A percentile compares a stretch with the other conserved stretches of the same genome.
These are phyloP conservation scores for Metopia argyrocephala DNA, from an alignment of 2,888 invertebrate species.

Conservation along the genomic window DNA sequence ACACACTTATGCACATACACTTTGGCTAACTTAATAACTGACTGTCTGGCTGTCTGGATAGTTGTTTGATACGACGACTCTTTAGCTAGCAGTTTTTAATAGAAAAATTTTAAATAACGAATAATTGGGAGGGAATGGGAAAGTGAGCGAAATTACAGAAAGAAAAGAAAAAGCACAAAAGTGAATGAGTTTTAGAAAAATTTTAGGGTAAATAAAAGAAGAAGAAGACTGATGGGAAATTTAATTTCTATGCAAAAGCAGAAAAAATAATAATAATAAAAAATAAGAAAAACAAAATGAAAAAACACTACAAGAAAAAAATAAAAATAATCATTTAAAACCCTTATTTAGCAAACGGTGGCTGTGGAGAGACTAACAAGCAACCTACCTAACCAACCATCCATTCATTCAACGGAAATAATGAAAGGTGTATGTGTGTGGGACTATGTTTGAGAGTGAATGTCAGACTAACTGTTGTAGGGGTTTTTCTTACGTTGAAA, in stretches of 20 bases:
- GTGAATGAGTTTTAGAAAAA: conserved; percentile 55
- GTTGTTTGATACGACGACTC: conserved; percentile 3
- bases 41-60: conserved; percentile 45
- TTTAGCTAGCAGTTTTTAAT: conserved; percentile 35
- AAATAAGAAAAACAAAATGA: conserved; percentile 6
- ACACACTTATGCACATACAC: background rate
- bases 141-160: background rate
- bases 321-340: conserved; percentile 17
- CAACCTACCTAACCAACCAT: conserved; percentile 38
- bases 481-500: background rate
- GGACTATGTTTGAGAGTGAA: conserved; percentile 16
- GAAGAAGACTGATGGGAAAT: conserved; percentile 39
- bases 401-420: conserved; percentile 58
- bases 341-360: background rate
- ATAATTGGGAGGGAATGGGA: conserved; percentile 35
- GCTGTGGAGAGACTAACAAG: conserved; percentile 29
- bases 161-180: conserved; percentile 11
- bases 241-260: conserved; percentile 43
- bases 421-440: conserved; percentile 48
- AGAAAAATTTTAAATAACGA: conserved; percentile 10
- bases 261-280: conserved; percentile 4
- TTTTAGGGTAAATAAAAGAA: conserved; percentile 56
- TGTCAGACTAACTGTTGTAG: conserved; percentile 22
- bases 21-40: conserved; percentile 38
- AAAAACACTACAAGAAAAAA: conserved; percentile 41